Conservation (phyloP, 2,888 invertebrate genomes). For the Caenorhabditis virilis region DNA sequence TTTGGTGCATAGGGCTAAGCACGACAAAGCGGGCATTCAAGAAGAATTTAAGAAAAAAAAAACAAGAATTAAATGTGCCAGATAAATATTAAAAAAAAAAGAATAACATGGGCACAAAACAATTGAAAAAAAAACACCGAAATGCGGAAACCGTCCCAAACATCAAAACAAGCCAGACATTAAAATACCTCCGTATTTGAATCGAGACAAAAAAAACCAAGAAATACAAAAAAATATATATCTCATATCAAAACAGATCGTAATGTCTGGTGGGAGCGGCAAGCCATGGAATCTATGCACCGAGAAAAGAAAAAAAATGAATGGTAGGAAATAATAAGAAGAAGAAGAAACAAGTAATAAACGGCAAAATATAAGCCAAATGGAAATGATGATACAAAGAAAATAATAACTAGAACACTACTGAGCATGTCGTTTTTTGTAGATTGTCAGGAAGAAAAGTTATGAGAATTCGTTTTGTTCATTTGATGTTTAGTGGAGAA, state of each 20-base stretch:
- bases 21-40: background rate
- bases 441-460: too few relatives aligned
- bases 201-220: too few relatives aligned
- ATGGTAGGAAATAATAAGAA: background rate
- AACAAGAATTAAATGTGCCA: background rate
- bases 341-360: slow-evolving; percentile 5
- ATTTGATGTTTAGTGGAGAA: too few relatives aligned
- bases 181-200: slow-evolving; percentile 38
- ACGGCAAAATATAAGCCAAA: slow-evolving; percentile 15
- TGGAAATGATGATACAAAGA: background rate
- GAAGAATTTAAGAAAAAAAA: background rate
- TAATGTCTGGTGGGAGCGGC: slow-evolving; percentile 37
- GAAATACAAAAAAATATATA: slow-evolving; percentile 3
- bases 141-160: slow-evolving; percentile 18
- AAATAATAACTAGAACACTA: slow-evolving; percentile 8
- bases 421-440: too few relatives aligned
- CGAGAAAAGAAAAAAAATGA: background rate
- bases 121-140: background rate
- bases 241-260: slow-evolving; percentile 34
- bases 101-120: too few relatives aligned
- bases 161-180: slow-evolving; percentile 32
- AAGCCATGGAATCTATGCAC: too few relatives aligned
- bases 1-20: background rate
- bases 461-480: too few relatives aligned
- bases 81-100: background rate